phyloP scores from a whole-genome alignment of 2,888 invertebrate genomes.

The Heliconius aoede region DNA sequence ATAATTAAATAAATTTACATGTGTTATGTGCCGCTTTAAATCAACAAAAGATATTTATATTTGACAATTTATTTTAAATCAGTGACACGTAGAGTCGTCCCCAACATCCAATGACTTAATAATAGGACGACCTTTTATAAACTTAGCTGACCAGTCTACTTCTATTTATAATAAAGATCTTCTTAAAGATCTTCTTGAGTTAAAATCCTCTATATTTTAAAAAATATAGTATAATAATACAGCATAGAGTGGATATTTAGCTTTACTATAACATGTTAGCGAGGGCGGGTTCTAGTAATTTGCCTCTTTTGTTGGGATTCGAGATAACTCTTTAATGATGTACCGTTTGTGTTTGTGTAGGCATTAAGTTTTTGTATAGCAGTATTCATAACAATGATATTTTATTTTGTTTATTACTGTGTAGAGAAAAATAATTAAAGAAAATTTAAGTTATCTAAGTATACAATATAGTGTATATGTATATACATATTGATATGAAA shows the following conservation, averaged over 20 bases:
- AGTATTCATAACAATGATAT: constrained; percentile 3
- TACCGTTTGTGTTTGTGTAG: background rate
- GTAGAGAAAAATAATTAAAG: background rate
- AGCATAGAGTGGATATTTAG: background rate
- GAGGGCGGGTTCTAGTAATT: constrained; percentile 28
- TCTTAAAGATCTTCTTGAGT: background rate
- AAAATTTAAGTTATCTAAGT: background rate
- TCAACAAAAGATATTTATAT: background rate
- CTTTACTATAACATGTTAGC: constrained; percentile 29
- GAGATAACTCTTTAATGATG: constrained; percentile 28
- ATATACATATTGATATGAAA: too few relatives aligned
- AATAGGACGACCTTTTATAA: constrained; percentile 6
- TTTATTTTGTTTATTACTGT: background rate
- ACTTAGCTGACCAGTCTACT: background rate
- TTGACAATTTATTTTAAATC: background rate
- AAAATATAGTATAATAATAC: background rate
- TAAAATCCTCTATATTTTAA: background rate
- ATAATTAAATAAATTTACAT: too few relatives aligned
- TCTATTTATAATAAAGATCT: background rate
- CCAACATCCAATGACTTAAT: background rate
- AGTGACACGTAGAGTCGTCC: background rate
- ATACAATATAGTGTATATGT: background rate
- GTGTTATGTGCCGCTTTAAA: background rate
- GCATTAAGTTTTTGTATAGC: background rate
- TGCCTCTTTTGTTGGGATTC: constrained; percentile 27